phyloP scores from a whole-genome alignment of 2,113 vertebrate genomes.

The Tenebrosternarchus preto region DNA sequence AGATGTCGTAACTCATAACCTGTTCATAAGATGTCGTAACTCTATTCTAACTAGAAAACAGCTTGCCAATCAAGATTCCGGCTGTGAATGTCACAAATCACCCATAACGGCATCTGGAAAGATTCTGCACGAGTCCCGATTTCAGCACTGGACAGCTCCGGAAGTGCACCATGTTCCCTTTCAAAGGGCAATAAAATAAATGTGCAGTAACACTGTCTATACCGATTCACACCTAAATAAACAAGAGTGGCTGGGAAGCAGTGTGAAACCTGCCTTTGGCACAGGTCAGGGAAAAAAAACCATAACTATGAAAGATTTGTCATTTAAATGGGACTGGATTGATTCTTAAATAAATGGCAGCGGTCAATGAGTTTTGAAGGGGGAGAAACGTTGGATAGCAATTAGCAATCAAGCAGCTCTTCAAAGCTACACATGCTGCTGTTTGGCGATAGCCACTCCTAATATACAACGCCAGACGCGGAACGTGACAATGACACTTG shows the following conservation, averaged over 20 bases:
- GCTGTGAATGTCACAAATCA: too few relatives aligned
- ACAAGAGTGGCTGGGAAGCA: background rate
- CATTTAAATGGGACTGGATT: slow-evolving; percentile 9
- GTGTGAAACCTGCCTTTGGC: background rate
- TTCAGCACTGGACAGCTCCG: slow-evolving; percentile 51
- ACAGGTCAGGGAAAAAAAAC: slow-evolving; percentile 2
- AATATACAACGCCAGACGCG: too few relatives aligned
- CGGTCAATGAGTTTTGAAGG: background rate
- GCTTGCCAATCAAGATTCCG: background rate
- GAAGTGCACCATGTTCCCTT: background rate
- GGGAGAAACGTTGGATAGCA: background rate
- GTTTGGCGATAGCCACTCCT: too few relatives aligned
- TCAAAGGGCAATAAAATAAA: background rate
- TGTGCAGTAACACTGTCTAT: background rate
- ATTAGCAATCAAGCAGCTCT: background rate
- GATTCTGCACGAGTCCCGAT: background rate
- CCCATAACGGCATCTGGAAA: background rate
- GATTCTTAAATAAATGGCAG: slow-evolving; percentile 26
- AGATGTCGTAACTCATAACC: too few relatives aligned
- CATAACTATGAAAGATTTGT: background rate
- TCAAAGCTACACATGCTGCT: background rate
- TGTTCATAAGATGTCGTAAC: too few relatives aligned
- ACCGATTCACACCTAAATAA: slow-evolving; percentile 2
- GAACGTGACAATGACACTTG: too few relatives aligned
- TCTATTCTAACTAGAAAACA: background rate